These are phyloP conservation scores for Globodera ellingtonae DNA, from an alignment of 1,140 invertebrate genomes.

Conservation along the genomic window DNA sequence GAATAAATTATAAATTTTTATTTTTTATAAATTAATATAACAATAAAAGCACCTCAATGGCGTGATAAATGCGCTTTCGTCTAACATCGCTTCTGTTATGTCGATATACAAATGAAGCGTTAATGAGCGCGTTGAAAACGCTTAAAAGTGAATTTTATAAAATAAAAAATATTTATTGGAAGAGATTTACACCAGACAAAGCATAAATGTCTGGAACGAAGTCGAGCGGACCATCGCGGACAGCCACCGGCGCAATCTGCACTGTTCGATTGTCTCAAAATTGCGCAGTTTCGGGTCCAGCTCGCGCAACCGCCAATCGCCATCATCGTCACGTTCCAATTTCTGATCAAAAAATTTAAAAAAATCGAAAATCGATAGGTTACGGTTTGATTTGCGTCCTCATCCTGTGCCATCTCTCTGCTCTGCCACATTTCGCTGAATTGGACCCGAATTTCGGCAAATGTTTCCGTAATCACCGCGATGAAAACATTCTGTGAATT, in stretches of 20 bases:
- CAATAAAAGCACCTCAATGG: constrained; percentile 77
- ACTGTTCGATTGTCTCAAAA: constrained; percentile 73
- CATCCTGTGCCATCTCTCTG: constrained; percentile 66
- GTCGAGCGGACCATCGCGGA: constrained; percentile 58
- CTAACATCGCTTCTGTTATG: constrained; percentile 79
- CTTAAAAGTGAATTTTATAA: constrained; percentile 71
- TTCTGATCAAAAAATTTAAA: constrained; percentile 56
- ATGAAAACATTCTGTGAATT: constrained; percentile 88
- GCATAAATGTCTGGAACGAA: constrained; percentile 51
- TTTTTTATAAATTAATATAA: too few relatives aligned
- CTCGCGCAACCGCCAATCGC: constrained; percentile 56
- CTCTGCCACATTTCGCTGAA: constrained; percentile 99
- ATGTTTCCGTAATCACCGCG: constrained; percentile 99
- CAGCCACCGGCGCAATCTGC: constrained; percentile 83
- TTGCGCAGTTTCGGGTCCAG: constrained; percentile 69
- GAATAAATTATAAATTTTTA: too few relatives aligned
- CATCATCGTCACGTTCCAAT: constrained; percentile 73
- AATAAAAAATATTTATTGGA: constrained; percentile 66
- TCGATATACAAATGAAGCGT: constrained; percentile 91
- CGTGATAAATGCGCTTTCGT: constrained; percentile 83
- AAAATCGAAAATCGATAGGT: not conserved
- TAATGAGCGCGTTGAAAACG: constrained; percentile 88
- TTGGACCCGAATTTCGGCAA: constrained; percentile 98
- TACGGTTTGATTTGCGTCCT: constrained; percentile 56
- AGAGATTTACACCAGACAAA: constrained; percentile 67